These are phyloP conservation scores for Idaea aversata DNA, from an alignment of 2,888 invertebrate genomes.

Conservation along the genomic window DNA sequence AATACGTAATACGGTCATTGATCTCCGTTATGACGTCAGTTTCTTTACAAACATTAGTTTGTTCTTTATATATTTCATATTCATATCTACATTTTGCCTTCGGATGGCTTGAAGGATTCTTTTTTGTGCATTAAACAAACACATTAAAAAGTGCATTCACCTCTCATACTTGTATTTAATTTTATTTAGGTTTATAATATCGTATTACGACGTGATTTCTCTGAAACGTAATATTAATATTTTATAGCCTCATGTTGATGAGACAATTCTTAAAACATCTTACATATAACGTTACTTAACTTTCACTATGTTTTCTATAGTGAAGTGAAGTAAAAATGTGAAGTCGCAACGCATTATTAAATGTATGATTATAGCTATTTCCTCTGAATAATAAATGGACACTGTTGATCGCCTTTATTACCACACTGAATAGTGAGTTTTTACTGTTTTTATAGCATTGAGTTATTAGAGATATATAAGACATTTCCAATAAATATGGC, in stretches of 20 bases:
- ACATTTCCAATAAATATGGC: constrained; percentile 3
- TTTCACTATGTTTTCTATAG: constrained; percentile 51
- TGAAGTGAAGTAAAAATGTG: constrained; percentile 32
- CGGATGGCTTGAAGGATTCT: background rate
- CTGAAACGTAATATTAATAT: constrained; percentile 2
- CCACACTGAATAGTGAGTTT: constrained; percentile 9
- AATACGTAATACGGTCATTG: constrained; percentile 42
- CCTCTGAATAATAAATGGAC: constrained; percentile 33
- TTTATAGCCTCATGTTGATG: background rate
- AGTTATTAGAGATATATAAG: constrained; percentile 17
- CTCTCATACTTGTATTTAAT: background rate
- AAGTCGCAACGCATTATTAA: constrained; percentile 43
- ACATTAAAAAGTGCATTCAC: background rate
- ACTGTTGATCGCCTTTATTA: constrained; percentile 26
- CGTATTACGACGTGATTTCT: constrained; percentile 18
- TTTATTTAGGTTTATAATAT: constrained; percentile 4
- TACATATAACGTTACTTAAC: constrained; percentile 45
- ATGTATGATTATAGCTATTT: constrained; percentile 46
- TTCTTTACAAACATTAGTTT: constrained; percentile 11
- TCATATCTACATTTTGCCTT: background rate
- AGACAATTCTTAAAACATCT: constrained; percentile 28
- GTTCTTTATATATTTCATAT: background rate
- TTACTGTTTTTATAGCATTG: constrained; percentile 20
- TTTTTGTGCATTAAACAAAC: background rate
- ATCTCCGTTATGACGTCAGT: constrained; percentile 18